These are phyloP conservation scores for Oreortyx pictus DNA, from an alignment of 2,797 vertebrate species.

Conservation along the genomic window DNA sequence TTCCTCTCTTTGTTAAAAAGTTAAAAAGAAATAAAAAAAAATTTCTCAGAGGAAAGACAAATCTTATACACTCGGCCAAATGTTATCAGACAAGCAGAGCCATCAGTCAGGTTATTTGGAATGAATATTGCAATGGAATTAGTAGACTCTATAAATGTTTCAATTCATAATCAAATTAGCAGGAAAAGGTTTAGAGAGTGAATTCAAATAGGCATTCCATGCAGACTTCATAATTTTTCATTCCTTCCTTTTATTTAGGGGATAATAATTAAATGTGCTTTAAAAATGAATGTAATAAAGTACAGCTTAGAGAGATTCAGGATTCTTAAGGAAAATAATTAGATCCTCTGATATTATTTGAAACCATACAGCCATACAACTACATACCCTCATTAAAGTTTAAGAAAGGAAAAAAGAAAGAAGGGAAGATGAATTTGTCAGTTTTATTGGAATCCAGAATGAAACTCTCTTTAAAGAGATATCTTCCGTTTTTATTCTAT, in stretches of 20 bases:
- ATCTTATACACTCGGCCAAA: not conserved
- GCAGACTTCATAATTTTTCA: slow-evolving; percentile 10
- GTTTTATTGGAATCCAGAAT: slow-evolving; percentile 48
- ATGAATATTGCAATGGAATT: not conserved
- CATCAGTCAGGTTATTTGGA: not conserved
- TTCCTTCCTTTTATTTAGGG: slow-evolving; percentile 45
- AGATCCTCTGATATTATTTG: slow-evolving; percentile 61
- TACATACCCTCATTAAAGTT: slow-evolving; percentile 39
- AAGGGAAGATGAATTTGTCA: slow-evolving; percentile 49
- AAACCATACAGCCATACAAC: slow-evolving; percentile 18
- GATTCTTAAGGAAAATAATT: slow-evolving; percentile 72
- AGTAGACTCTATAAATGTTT: slow-evolving; percentile 45
- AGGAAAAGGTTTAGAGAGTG: slow-evolving; percentile 14
- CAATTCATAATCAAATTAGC: slow-evolving; percentile 67
- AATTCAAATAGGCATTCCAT: slow-evolving; percentile 39
- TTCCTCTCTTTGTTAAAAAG: not conserved
- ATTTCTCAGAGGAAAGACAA: not conserved
- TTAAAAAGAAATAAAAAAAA: not conserved
- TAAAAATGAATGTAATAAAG: slow-evolving; percentile 54
- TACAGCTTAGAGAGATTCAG: slow-evolving; percentile 49
- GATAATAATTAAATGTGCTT: slow-evolving; percentile 71
- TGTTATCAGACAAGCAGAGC: not conserved
- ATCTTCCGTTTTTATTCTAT: slow-evolving; percentile 38
- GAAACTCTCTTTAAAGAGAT: slow-evolving; percentile 45
- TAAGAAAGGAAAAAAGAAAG: not conserved